Evolutionary conservation across 2,888 invertebrate genomes (phyloP), one percentile per base, ranked within the genome.

Genomic region (Himalopsyche anomala): DNA sequence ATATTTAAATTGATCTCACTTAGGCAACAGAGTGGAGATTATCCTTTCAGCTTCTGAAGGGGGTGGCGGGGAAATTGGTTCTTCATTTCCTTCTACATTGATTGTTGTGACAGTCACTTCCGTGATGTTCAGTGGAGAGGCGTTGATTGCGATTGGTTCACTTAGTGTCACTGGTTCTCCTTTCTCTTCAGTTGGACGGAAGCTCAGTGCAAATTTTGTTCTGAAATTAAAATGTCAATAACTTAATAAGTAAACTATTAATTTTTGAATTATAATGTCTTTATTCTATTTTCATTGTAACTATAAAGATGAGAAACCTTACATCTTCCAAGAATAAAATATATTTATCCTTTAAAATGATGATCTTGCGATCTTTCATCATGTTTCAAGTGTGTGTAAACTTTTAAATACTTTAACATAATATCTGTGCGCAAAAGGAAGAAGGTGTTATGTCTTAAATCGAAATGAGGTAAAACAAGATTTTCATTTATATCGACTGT

Each of bases 21-120:
- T 95, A 84, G 96, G 96, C 90, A 96, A 92, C 89, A 96, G 92
- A 84, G 95, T 96, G 86, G 96, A 95, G 89, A 96, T 96, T 89
- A 96, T 95, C 88, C 96, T 93, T 91, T 96, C 94, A 17, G 96
- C 96, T 91, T 96, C 96, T 91, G 96, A 96, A 0, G 96, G 96
- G 79, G 96, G 96, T 82, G 96, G 96, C 87, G 96, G 96, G 89
- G 95, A 96, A 90, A 94, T 92, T 69, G 92, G 91, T 69, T 89
- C 88, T 36, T 86, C 85, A 84, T 89, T 80, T 45, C 81, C 81
- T 81, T 85, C 84, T 15, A 69, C 85, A 45, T 82, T 84, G 51
- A 87, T 42, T 28, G 87, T 85, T 82, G 87, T 88, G 84, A 84
- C 86, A 79, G 87, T 85, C 42, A 62, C 85, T 40, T 84, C 87